phyloP scores from a whole-genome alignment of 2,113 vertebrate species.

The Crocuta crocuta region DNA sequence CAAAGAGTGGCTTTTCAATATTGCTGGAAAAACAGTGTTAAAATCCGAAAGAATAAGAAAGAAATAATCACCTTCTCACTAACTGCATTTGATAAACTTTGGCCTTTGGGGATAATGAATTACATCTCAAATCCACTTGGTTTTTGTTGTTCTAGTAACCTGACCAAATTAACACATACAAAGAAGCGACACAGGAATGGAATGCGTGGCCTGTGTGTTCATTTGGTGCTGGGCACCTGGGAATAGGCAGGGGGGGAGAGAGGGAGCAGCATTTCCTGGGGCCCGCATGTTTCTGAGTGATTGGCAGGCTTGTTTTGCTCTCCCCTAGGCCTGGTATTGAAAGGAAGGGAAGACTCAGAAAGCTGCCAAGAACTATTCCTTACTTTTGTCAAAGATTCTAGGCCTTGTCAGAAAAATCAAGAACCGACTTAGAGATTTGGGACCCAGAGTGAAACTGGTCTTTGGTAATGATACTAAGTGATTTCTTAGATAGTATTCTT shows the following conservation, averaged over 20 bases:
- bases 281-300: conserved; percentile 61
- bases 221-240: conserved; percentile 46
- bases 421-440: background rate
- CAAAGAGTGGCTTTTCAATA: background rate
- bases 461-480: background rate
- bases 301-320: conserved; percentile 78
- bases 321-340: conserved; percentile 61
- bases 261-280: conserved; percentile 59
- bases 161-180: background rate
- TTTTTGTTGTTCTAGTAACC: conserved; percentile 36
- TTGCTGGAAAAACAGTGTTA: background rate
- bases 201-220: background rate
- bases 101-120: background rate
- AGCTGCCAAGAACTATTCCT: conserved; percentile 64
- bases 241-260: conserved; percentile 57
- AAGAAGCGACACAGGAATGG: background rate
- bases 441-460: background rate
- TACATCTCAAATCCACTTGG: background rate
- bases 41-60: background rate
- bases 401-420: conserved; percentile 47
- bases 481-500: background rate
- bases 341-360: conserved; percentile 59
- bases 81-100: background rate
- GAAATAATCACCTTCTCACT: background rate
- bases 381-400: conserved; percentile 63